Base-by-base conservation (phyloP, 30 jellyfish, hydroid and myxozoan species). In the Chrysaora quinquecirrha region DNA sequence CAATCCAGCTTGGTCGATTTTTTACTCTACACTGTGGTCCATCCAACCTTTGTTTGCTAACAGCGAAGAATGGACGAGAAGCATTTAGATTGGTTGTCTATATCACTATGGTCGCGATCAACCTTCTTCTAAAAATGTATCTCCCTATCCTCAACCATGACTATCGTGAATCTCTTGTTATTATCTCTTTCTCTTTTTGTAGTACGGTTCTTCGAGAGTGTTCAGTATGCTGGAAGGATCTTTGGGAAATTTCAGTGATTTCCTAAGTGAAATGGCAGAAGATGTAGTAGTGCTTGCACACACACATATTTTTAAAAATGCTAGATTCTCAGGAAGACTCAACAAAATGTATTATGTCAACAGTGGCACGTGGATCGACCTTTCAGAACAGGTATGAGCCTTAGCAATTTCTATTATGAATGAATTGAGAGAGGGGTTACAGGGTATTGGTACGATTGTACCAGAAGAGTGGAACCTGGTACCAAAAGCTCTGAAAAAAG, bases 341-440 rank as follows among this genome's bases (percentile, higher is more conserved):
- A 50, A 71, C 28, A 47, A 71, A 7, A 73, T 76, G 76, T 66
- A 73, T 34, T 87, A 87, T 49, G 78, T 77, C 12, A 87, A 87
- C 67, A 77, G 87, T 58, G 96, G 96, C 29, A 77, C 96, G 28
- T 87, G 96, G 96, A 87, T 78, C 60, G 96, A 87, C 64, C 71
- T 87, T 0, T 70, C 84, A 1, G 96, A 87, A 4, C 96, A 87
- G 46, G 96, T 87, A 46, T 54, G 96, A 6, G 16, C 16, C 58
- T 43, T 43, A 9, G 16, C n/a, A 43, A 6, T 16, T 6, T 43
- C 58, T 43, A 43, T 43, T 43, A 16, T 43, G 58, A 6, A 43
- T 43, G 58, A 6, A 43, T 16, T 43, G 58, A 6, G 58, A 43
- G 58, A 16, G 16, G 58, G 58, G 16, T 43, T 16, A 16, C 9